A percentile compares a stretch with the other conserved stretches of the same genome.
Conservation (phyloP, 1,140 invertebrate genomes). For the Harlomillsia oculata region DNA sequence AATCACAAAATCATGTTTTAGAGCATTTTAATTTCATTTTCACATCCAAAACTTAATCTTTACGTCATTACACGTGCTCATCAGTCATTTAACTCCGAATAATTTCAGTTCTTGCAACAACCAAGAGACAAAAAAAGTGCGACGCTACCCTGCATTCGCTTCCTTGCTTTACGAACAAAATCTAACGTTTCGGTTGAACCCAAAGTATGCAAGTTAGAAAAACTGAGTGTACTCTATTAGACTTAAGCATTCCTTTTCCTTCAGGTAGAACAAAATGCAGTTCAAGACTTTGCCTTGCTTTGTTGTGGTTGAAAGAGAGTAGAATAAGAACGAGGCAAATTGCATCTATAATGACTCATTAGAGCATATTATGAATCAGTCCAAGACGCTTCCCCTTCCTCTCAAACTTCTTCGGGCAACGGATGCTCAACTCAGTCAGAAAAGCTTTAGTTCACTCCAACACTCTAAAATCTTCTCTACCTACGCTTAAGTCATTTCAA, state of each 20-base stretch:
- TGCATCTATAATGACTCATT: slow-evolving; percentile 13
- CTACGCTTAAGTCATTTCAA: background rate
- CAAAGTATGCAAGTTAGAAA: background rate
- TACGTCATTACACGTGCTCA: background rate
- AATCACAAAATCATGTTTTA: slow-evolving; percentile 2
- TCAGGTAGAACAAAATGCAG: background rate
- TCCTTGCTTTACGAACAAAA: background rate
- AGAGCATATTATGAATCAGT: slow-evolving; percentile 6
- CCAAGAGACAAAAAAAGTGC: background rate
- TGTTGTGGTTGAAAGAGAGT: background rate
- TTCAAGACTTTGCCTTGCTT: background rate
- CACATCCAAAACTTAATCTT: background rate
- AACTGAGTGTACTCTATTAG: background rate
- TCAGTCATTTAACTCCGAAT: background rate
- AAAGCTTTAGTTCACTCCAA: background rate
- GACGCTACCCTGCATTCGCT: background rate
- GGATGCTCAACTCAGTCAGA: background rate
- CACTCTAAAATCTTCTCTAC: background rate
- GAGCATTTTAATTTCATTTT: background rate
- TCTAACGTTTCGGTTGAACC: background rate
- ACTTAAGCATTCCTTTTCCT: background rate
- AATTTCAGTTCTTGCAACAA: background rate
- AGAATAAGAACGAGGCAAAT: background rate
- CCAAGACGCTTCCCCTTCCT: background rate
- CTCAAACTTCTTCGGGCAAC: background rate